These are phyloP conservation scores for Pelodytes ibericus DNA, from an alignment of 2,797 vertebrate genomes.

Conservation along the genomic window DNA sequence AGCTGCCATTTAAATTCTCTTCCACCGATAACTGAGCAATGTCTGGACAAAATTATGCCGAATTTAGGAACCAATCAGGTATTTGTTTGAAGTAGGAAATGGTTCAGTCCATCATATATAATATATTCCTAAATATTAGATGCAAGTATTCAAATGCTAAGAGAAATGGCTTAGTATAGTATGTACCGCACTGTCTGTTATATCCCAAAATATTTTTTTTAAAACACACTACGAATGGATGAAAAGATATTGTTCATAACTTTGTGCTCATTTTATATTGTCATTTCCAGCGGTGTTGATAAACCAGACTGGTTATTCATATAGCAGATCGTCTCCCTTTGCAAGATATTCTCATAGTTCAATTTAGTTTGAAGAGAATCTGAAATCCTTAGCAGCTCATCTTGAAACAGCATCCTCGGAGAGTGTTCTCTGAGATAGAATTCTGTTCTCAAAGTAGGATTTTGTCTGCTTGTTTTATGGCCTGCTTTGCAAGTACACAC, in stretches of 20 bases:
- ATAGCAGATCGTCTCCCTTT: slow-evolving; percentile 19
- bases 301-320: slow-evolving; percentile 17
- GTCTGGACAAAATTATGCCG: too few relatives aligned
- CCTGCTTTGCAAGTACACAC: slow-evolving; percentile 58
- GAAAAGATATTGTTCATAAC: background rate
- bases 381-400: slow-evolving; percentile 56
- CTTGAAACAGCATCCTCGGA: slow-evolving; percentile 27
- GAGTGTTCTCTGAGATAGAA: slow-evolving; percentile 58
- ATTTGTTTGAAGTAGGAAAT: too few relatives aligned
- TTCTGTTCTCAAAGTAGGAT: slow-evolving; percentile 47
- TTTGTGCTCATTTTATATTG: slow-evolving; percentile 15
- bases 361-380: slow-evolving; percentile 57
- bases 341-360: slow-evolving; percentile 38
- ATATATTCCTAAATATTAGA: too few relatives aligned
- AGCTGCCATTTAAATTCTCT: too few relatives aligned
- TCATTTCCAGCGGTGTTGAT: slow-evolving; percentile 5
- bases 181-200: too few relatives aligned
- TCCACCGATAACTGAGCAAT: too few relatives aligned
- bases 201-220: background rate
- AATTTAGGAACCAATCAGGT: too few relatives aligned
- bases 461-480: slow-evolving; percentile 52
- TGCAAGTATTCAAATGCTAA: too few relatives aligned
- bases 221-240: background rate
- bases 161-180: too few relatives aligned
- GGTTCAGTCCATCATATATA: too few relatives aligned